These are phyloP conservation scores for Daubentonia madagascariensis DNA, from an alignment of 2,113 vertebrate species.

Conservation along the genomic window DNA sequence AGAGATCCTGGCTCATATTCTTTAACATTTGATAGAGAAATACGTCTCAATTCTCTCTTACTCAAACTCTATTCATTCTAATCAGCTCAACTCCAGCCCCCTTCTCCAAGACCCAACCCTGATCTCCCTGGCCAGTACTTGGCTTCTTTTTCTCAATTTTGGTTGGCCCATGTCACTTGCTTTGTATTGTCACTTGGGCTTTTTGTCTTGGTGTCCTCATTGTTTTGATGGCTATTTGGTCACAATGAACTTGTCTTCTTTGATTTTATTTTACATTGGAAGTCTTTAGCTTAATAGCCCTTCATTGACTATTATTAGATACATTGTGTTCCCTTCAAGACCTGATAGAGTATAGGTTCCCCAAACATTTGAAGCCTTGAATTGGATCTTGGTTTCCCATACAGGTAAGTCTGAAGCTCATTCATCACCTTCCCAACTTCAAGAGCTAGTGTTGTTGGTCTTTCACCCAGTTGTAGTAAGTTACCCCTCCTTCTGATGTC, in stretches of 20 bases:
- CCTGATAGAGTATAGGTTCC: not conserved
- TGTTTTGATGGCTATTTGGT: not conserved
- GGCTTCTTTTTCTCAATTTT: not conserved
- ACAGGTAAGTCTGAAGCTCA: not conserved
- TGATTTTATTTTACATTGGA: conserved; percentile 5
- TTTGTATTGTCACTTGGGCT: not conserved
- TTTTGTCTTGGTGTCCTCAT: not conserved
- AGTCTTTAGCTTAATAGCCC: not conserved
- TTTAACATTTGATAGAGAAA: not conserved
- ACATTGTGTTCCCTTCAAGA: not conserved
- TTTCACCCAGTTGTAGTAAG: not conserved
- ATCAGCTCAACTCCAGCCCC: not conserved
- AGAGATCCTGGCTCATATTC: not conserved
- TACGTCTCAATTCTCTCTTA: not conserved
- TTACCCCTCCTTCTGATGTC: not conserved
- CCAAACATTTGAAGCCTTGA: not conserved
- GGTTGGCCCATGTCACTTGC: not conserved
- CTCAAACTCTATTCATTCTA: not conserved
- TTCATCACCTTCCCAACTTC: not conserved
- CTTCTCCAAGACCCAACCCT: not conserved
- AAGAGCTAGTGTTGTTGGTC: not conserved
- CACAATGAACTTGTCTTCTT: not conserved
- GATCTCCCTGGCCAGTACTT: not conserved
- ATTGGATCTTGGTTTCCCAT: not conserved
- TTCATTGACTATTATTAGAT: not conserved